Evolutionary conservation across 2,113 vertebrate species (phyloP).

Genomic region (Cranoglanis bouderius): DNA sequence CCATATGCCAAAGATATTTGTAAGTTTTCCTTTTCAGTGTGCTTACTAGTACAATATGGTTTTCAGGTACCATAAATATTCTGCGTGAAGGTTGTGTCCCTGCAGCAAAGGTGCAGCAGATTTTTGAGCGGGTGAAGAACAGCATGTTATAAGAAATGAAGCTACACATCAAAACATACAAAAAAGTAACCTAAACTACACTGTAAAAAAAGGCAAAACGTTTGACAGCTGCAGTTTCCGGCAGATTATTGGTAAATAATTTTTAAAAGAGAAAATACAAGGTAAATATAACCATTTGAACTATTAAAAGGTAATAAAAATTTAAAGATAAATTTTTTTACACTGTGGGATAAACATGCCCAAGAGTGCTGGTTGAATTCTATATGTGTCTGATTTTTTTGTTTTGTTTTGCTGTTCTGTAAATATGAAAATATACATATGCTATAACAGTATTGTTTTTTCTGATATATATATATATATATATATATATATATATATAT

Average conservation of each 20-base stretch:
- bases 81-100: slow-evolving; percentile 86
- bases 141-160: slow-evolving; percentile 59
- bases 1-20: neutral
- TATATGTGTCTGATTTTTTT: neutral
- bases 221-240: too few relatives aligned
- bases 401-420: neutral
- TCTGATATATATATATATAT: too few relatives aligned
- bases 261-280: neutral
- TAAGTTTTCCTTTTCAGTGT: neutral
- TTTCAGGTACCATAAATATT: slow-evolving; percentile 77
- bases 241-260: neutral
- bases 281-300: neutral
- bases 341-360: neutral
- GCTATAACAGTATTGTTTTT: neutral
- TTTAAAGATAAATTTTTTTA: neutral
- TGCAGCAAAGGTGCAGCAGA: slow-evolving; percentile 77
- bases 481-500: too few relatives aligned
- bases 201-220: neutral
- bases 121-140: slow-evolving; percentile 81
- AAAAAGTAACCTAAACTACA: neutral
- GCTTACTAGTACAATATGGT: slow-evolving; percentile 6
- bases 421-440: neutral
- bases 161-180: neutral
- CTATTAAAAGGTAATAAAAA: too few relatives aligned
- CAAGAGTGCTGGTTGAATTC: neutral